A percentile compares a stretch with the other conserved stretches of the same genome.
phyloP scores from a whole-genome alignment of 2,113 vertebrate species.

The Aviceda subcristata region DNA sequence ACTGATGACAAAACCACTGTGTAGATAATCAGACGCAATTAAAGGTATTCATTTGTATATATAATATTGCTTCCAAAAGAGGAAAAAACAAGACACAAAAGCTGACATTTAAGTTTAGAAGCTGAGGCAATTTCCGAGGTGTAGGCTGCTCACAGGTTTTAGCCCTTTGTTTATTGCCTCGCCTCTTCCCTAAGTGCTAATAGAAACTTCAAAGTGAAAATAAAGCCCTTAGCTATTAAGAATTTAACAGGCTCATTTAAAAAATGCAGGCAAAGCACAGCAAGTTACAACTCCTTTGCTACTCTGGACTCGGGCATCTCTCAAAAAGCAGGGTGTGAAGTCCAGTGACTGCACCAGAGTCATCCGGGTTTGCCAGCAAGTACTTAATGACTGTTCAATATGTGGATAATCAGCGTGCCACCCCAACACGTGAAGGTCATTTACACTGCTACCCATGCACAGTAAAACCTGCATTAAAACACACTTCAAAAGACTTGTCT shows the following conservation, averaged over 20 bases:
- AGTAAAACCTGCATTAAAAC: neutral
- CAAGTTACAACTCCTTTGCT: neutral
- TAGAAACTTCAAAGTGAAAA: constrained; percentile 13
- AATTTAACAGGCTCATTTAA: neutral
- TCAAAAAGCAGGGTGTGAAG: neutral
- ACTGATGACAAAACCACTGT: neutral
- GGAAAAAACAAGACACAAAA: neutral
- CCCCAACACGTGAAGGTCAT: neutral
- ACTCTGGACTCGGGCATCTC: neutral
- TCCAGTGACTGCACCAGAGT: neutral
- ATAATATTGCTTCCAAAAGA: neutral
- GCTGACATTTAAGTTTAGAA: neutral
- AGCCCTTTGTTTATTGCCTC: neutral
- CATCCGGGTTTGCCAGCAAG: neutral
- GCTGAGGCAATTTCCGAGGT: neutral
- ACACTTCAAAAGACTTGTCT: neutral
- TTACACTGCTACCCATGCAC: neutral
- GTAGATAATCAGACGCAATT: neutral
- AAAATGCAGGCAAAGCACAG: neutral
- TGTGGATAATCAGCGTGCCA: neutral
- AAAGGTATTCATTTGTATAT: neutral
- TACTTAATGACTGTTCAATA: neutral
- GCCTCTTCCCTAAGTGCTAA: neutral
- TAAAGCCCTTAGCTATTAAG: neutral
- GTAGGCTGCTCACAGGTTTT: neutral